A percentile compares a stretch with the other conserved stretches of the same genome.
These are phyloP conservation scores for Macrobrachium rosenbergii DNA, from an alignment of 1,140 invertebrate genomes.

Conservation along the genomic window DNA sequence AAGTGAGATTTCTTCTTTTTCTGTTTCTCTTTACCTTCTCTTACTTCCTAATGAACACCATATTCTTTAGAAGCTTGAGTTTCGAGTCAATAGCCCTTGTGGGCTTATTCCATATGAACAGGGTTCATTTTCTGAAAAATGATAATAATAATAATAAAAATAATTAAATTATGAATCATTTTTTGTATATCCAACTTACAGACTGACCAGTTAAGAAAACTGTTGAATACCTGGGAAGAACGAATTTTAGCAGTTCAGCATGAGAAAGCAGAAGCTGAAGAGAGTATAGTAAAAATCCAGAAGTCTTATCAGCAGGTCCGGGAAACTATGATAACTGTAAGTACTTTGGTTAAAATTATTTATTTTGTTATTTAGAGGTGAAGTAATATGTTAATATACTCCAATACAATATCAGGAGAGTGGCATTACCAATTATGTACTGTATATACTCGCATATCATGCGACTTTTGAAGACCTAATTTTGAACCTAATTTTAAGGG, in stretches of 20 bases:
- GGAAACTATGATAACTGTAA: constrained; percentile 32
- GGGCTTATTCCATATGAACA: no score
- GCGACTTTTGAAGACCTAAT: no score
- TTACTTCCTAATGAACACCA: no score
- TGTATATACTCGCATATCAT: no score
- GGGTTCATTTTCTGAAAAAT: not conserved
- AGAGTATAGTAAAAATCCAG: constrained; percentile 22
- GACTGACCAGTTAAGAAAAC: constrained; percentile 37
- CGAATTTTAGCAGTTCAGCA: constrained; percentile 13
- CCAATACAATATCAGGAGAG: not conserved
- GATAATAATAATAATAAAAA: no score
- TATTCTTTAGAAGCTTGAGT: no score
- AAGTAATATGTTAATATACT: not conserved
- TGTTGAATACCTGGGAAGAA: constrained; percentile 33
- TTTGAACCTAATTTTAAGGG: no score
- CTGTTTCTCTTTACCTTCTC: no score
- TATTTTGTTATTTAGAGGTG: not conserved
- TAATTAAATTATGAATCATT: not conserved
- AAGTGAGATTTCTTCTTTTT: no score
- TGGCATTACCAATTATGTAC: not conserved
- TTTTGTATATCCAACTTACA: constrained; percentile 2
- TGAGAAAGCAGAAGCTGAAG: constrained; percentile 24
- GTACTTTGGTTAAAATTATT: not conserved
- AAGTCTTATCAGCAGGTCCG: constrained; percentile 23
- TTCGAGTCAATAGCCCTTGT: no score